A percentile compares a stretch with the other conserved stretches of the same genome.
Conservation (phyloP, 2,797 vertebrate genomes). For the Pachyuromys duprasi region DNA sequence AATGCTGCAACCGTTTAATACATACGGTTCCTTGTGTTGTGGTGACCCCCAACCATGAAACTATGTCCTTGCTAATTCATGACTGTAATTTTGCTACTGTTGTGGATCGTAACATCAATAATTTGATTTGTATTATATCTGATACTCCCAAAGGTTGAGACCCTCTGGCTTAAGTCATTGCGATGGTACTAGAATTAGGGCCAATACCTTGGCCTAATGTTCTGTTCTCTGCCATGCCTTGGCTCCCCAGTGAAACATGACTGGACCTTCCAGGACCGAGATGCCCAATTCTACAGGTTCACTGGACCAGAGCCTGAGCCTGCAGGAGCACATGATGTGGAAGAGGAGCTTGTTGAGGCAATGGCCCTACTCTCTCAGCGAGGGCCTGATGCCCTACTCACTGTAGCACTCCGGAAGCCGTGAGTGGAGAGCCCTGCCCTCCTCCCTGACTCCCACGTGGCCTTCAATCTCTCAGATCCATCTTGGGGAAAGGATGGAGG, state of each 20-base stretch:
- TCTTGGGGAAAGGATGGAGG: neutral
- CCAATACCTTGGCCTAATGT: neutral
- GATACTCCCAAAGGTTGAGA: neutral
- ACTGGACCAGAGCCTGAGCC: slow-evolving; percentile 86
- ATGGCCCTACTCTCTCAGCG: slow-evolving; percentile 93
- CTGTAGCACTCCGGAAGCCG: slow-evolving; percentile 96
- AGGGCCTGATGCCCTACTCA: slow-evolving; percentile 95
- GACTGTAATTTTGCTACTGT: neutral
- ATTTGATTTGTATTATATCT: neutral
- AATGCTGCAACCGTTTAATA: neutral
- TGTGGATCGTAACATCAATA: neutral
- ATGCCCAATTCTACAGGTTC: slow-evolving; percentile 96
- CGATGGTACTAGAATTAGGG: neutral
- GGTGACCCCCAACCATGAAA: neutral
- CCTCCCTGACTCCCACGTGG: accelerated
- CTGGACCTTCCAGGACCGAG: slow-evolving; percentile 96
- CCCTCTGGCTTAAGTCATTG: neutral
- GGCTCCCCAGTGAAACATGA: slow-evolving; percentile 93
- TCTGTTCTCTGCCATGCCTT: neutral
- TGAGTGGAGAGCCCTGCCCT: slow-evolving; percentile 84
- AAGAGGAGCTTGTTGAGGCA: slow-evolving; percentile 94
- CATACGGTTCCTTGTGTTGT: neutral
- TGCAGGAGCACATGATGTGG: slow-evolving; percentile 84
- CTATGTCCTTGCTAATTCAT: neutral
- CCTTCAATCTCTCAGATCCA: neutral